Base-by-base conservation (phyloP, 2,888 invertebrate species). In the Galerucella nymphaeae region DNA sequence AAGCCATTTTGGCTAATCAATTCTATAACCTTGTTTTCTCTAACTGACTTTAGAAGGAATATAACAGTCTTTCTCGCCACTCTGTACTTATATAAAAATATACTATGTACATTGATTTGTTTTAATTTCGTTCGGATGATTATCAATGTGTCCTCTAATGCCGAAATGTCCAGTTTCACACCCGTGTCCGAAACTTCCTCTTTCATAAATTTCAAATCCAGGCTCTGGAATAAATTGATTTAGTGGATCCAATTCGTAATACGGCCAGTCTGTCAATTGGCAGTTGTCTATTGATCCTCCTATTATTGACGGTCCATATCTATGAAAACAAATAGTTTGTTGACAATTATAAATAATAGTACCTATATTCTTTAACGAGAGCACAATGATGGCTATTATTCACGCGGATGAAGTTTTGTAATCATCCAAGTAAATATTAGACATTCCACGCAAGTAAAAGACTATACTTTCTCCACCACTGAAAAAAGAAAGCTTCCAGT, bases 131-230 rank as follows among this genome's bases (percentile, higher is more conserved):
- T 82, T 82, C 85, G 85, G 72, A 79, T 85, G 83, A 78, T 85
- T 84, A 16, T 67, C 71, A n/a, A 80, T 82, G 71, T 82, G 82
- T 13, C 83, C 82, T 55, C 82, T 80, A 48, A 85, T 83, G n/a
- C 84, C 80, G 71, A 87, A 86, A 77, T 87, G 88, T 71, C 92
- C 91, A 0, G 93, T 91, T 83, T 95, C 94, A 79, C 95, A 95
- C 0, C 95, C 95, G 67, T 94, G 90, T 0, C 94, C 95, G 80
- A 92, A 95, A 84, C 94, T 95, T 0, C 94, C 94, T 58, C 95
- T 87, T 74, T 95, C 92, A 79, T 94, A 95, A 30, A 95, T 86
- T 84, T 95, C 94, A 71, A 93, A 93, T 0, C 91, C 90, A 1
- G 88, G 86, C 75, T 92, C 92, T 5, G 90, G 87, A 57, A 91